Evolutionary conservation across 2,113 vertebrate genomes (phyloP), one percentile per base, ranked within the genome.

Genomic region (Macquaria ambigua): DNA sequence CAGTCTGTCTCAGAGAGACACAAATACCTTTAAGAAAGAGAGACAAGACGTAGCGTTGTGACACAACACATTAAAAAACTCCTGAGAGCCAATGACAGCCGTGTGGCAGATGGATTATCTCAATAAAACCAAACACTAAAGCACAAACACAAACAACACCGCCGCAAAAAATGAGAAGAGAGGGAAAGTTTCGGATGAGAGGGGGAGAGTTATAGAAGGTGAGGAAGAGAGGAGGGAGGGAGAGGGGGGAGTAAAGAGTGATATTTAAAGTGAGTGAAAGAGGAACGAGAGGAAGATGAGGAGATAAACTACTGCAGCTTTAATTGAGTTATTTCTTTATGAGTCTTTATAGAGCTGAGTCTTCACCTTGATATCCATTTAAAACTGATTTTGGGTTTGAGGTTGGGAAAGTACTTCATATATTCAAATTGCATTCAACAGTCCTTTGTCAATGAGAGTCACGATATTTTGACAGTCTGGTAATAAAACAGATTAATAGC

Each of bases 401-500:
- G 74, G 34, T 59, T 4, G 20, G 76, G 62, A 56, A 67, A 82
- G 56, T 28, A 37, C 64, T 79, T 88, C 72, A 88, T 91, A 67
- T 87, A 64, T 86, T 93, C 53, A 87, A 79, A 87, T 80, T 81
- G 83, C 77, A 63, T 85, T 87, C 74, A 76, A 66, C 56, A 50
- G 77, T 79, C 82, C 53, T 85, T 75, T 77, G 84, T 83, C 84
- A 87, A 52, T 7, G 71, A 83, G 83, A 84, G 83, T 80, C 79
- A 50, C 21, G 15, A 58, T 73, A 64, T 87, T 89, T 79, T 91
- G 89, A 89, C 86, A 79, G 82, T 50, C 7, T 25, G 86, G 81
- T 85, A 79, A 90, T 91, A 91, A 90, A 92, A 72, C 80, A 56
- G 89, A 92, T 89, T 86, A 87, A 93, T 90, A 84, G 74, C 79